Base-by-base conservation (phyloP, 1,140 invertebrate genomes). In the Drosophila melanica region DNA sequence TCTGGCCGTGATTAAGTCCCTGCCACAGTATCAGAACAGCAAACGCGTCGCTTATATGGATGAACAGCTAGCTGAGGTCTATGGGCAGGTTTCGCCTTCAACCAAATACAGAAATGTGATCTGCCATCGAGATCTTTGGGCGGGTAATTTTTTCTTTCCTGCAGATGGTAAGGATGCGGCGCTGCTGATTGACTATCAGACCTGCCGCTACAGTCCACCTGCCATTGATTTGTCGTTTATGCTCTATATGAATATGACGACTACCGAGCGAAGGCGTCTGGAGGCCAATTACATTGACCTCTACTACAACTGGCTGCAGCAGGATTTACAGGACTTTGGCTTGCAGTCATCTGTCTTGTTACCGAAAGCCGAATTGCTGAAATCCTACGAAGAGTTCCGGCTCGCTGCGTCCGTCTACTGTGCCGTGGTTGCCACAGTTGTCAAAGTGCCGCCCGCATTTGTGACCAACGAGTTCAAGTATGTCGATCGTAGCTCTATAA, bases 101-200 rank as follows among this genome's bases (percentile, higher is more conserved):
- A 89, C 81, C 18, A 77, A 75, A 8, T 91, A 84, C 37, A 65
- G 57, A 7, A 95, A 94, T 66, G 94, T 95, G 0, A 77, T 95
- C 6, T 93, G 92, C 50, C 95, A 95, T 87, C 93, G 93, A 0
- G 94, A 95, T 90, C 89, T 94, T 2, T 95, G 94, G 94, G 92
- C 93, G 27, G 94, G 94, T 57, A 95, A 95, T 75, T 75, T 95
- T 0, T 90, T 95, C 67, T 95, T 94, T 77, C 64, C 94, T 92
- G 51, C 42, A 2, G 7, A 73, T 27, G 12, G 18, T 3, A 9
- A 60, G 1, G 37, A 16, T 4, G 87, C 93, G 0, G 94, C 94
- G 57, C 54, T 94, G 4, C 77, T 95, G 0, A 92, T 95, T 2
- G 94, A 95, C 76, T 95, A 93, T 75, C 94, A 95, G 85, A 90